phyloP scores from a whole-genome alignment of 1,140 invertebrate species.

The Scaptomyza pallida region DNA sequence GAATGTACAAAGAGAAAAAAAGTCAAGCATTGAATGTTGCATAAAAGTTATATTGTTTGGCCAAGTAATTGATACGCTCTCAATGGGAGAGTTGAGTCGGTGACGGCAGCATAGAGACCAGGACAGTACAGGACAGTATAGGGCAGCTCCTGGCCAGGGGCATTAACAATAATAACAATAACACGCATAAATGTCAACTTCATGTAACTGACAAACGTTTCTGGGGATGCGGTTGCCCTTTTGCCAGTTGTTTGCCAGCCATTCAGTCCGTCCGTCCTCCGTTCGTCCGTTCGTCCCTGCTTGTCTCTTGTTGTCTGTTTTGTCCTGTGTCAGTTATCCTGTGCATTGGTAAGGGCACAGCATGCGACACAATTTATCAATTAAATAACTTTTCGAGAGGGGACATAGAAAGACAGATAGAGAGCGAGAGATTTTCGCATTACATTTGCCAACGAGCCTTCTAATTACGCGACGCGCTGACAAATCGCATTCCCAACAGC shows the following conservation, averaged over 20 bases:
- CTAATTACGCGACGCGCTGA: constrained; percentile 72
- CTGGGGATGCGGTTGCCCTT: constrained; percentile 32
- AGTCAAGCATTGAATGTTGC: constrained; percentile 49
- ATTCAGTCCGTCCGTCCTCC: neutral
- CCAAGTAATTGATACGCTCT: constrained; percentile 81
- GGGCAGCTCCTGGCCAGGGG: constrained; percentile 21
- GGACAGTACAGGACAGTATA: no score
- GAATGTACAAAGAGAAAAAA: constrained; percentile 11
- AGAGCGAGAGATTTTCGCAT: neutral
- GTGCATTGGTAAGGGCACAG: constrained; percentile 54
- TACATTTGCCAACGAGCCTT: constrained; percentile 32
- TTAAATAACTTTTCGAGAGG: constrained; percentile 47
- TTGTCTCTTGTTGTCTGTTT: neutral
- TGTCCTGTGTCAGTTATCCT: neutral
- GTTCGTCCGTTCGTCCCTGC: neutral
- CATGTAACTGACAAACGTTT: constrained; percentile 63
- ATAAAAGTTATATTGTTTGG: constrained; percentile 71
- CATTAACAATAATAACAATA: constrained; percentile 48
- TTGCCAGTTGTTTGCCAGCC: constrained; percentile 12
- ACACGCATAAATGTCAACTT: constrained; percentile 77
- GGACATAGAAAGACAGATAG: neutral
- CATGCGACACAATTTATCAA: constrained; percentile 78
- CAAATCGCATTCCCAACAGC: constrained; percentile 49
- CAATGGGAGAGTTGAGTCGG: constrained; percentile 25
- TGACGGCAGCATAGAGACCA: constrained; percentile 11